These are phyloP conservation scores for Eulimnadia texana DNA, from an alignment of 1,140 invertebrate species.

Conservation along the genomic window DNA sequence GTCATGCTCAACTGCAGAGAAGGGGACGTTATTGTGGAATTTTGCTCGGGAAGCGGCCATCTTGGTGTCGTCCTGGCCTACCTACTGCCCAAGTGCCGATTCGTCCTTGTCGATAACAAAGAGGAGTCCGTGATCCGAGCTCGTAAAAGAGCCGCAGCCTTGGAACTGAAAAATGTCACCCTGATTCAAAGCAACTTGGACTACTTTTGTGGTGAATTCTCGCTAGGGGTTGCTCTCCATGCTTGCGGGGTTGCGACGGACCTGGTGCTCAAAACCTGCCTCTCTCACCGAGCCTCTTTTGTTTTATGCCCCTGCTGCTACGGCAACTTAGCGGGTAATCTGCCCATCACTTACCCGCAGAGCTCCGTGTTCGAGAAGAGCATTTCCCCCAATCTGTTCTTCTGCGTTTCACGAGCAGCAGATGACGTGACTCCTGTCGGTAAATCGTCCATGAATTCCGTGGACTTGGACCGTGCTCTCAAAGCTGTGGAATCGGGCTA, in stretches of 20 bases:
- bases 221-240: slow-evolving; percentile 76
- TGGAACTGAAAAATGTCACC: slow-evolving; percentile 57
- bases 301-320: slow-evolving; percentile 91
- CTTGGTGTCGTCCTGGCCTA: slow-evolving; percentile 73
- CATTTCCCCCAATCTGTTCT: slow-evolving; percentile 43
- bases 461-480: slow-evolving; percentile 69
- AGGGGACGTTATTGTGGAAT: slow-evolving; percentile 64
- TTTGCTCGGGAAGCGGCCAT: slow-evolving; percentile 87
- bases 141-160: slow-evolving; percentile 45
- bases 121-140: slow-evolving; percentile 67
- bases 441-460: slow-evolving; percentile 64
- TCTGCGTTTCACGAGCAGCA: slow-evolving; percentile 68
- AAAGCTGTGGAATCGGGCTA: slow-evolving; percentile 61
- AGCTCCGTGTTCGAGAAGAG: slow-evolving; percentile 38
- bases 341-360: slow-evolving; percentile 50
- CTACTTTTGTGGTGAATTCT: slow-evolving; percentile 56
- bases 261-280: slow-evolving; percentile 65
- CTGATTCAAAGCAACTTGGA: slow-evolving; percentile 77
- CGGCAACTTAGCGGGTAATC: slow-evolving; percentile 54
- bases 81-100: slow-evolving; percentile 50
- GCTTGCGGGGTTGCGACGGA: slow-evolving; percentile 91
- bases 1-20: slow-evolving; percentile 45
- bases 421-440: slow-evolving; percentile 61
- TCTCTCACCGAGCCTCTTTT: slow-evolving; percentile 58
- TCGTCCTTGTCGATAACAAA: slow-evolving; percentile 86